A percentile compares a stretch with the other conserved stretches of the same genome.
Evolutionary conservation across 2,797 vertebrate species (phyloP).

Genomic region (Hapalemur alaotrensis): DNA sequence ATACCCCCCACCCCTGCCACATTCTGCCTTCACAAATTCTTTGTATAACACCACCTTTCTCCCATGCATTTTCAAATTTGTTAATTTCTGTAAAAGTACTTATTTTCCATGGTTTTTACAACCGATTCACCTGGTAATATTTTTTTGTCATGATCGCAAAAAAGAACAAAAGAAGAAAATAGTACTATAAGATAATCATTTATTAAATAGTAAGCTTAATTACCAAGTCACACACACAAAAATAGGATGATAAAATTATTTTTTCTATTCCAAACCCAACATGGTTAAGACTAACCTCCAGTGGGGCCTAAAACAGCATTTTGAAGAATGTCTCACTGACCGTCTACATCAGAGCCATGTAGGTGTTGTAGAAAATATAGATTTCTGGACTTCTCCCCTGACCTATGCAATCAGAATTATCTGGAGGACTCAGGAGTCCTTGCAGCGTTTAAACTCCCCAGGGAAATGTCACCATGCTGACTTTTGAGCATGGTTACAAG

Average conservation of each 20-base stretch:
- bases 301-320: neutral
- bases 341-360: neutral
- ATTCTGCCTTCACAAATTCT: neutral
- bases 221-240: neutral
- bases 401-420: neutral
- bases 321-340: neutral
- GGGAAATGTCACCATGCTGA: neutral
- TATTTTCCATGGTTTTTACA: neutral
- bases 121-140: neutral
- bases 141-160: neutral
- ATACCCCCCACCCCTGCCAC: accelerated
- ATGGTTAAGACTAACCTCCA: neutral
- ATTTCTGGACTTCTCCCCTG: neutral
- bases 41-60: neutral
- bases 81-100: neutral
- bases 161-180: neutral
- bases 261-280: neutral
- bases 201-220: constrained; percentile 8
- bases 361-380: neutral
- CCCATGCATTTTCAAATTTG: neutral
- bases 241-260: neutral
- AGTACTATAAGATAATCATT: neutral
- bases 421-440: neutral
- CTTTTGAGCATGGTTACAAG: accelerated
- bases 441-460: neutral